These are phyloP conservation scores for Philereme vetulata DNA, from an alignment of 2,888 invertebrate genomes.

Conservation along the genomic window DNA sequence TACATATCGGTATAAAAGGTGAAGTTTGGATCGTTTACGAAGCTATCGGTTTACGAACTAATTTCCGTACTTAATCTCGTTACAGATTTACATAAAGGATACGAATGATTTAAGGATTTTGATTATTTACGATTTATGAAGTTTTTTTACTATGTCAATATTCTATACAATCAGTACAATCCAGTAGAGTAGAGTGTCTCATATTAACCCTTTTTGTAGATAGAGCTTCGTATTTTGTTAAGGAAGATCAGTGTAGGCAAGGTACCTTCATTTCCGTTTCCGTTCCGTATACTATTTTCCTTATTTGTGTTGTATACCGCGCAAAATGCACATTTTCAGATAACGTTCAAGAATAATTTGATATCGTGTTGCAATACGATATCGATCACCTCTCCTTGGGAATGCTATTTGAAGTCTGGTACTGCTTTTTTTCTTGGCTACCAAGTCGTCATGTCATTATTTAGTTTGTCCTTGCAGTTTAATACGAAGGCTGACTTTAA, in stretches of 20 bases:
- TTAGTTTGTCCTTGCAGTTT: conserved; percentile 9
- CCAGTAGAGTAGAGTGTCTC: too few relatives aligned
- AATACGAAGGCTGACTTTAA: conserved; percentile 8
- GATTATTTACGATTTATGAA: too few relatives aligned
- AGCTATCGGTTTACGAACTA: conserved; percentile 20
- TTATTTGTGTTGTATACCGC: neutral
- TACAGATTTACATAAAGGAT: too few relatives aligned
- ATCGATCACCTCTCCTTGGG: conserved; percentile 6
- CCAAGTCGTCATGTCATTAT: neutral
- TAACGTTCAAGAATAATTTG: conserved; percentile 12
- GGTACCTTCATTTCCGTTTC: neutral
- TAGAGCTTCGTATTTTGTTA: too few relatives aligned
- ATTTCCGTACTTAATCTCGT: too few relatives aligned
- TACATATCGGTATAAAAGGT: conserved; percentile 38
- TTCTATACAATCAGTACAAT: too few relatives aligned
- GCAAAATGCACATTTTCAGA: neutral
- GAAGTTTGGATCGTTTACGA: conserved; percentile 53
- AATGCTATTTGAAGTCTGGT: neutral
- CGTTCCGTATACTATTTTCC: neutral
- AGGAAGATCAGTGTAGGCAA: too few relatives aligned
- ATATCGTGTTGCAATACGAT: conserved; percentile 10
- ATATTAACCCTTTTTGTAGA: too few relatives aligned
- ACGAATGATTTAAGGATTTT: too few relatives aligned
- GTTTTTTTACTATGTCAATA: too few relatives aligned
- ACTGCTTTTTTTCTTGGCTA: neutral